Conservation (phyloP, 2,113 vertebrate species). For the Tragelaphus buxtoni region DNA sequence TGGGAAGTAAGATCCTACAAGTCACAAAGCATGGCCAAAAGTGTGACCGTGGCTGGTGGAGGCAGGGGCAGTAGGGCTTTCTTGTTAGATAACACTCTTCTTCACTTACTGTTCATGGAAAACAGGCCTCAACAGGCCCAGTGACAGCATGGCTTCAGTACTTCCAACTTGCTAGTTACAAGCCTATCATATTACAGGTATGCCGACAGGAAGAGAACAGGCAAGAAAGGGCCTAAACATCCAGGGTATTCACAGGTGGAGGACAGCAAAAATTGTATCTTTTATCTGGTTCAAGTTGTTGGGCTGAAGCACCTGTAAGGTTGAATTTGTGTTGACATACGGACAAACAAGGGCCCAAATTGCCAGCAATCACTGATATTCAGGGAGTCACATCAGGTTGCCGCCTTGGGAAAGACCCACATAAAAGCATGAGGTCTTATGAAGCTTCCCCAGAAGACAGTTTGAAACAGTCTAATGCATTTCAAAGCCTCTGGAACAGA, state of each 20-base stretch:
- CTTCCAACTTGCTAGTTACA: neutral
- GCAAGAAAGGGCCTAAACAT: neutral
- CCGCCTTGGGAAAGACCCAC: slow-evolving; percentile 42
- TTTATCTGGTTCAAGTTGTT: slow-evolving; percentile 7
- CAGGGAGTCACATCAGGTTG: neutral
- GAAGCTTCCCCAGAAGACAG: slow-evolving; percentile 56
- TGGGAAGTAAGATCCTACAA: neutral
- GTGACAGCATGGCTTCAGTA: neutral
- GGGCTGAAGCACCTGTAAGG: slow-evolving; percentile 14
- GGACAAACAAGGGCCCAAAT: slow-evolving; percentile 29
- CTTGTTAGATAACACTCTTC: neutral
- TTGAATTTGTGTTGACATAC: slow-evolving; percentile 19
- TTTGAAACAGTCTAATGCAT: slow-evolving; percentile 50
- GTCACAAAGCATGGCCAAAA: neutral
- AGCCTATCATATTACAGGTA: neutral
- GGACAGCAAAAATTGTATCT: neutral
- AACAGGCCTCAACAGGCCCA: neutral
- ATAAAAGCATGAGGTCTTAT: slow-evolving; percentile 29
- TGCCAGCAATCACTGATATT: slow-evolving; percentile 41
- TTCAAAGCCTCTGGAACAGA: slow-evolving; percentile 66
- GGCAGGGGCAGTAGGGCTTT: neutral
- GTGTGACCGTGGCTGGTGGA: neutral
- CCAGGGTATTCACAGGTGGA: neutral
- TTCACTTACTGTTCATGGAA: neutral
- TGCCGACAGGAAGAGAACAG: neutral